phyloP scores from a whole-genome alignment of 1,140 invertebrate species.

The Melanaphis sacchari region DNA sequence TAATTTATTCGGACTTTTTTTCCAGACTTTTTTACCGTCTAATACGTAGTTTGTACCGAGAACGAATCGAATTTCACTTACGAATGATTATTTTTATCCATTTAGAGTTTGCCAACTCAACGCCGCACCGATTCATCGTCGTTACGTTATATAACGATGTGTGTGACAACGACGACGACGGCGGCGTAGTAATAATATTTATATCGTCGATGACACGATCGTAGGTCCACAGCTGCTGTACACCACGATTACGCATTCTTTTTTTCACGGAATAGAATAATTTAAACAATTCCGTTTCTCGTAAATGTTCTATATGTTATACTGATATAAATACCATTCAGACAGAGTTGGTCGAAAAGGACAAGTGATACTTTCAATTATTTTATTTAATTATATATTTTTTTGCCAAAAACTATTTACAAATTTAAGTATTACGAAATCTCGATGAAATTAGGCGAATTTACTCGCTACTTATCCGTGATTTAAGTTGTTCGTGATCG shows the following conservation, averaged over 20 bases:
- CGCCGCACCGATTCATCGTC: background rate
- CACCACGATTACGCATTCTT: background rate
- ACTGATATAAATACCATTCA: background rate
- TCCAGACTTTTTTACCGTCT: background rate
- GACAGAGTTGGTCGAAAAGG: background rate
- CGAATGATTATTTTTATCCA: conserved; percentile 10
- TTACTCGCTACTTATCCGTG: background rate
- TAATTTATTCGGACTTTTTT: background rate
- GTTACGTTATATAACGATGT: background rate
- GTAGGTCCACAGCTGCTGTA: background rate
- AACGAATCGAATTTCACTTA: conserved; percentile 5
- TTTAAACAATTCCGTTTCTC: background rate
- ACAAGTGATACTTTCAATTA: background rate
- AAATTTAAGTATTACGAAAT: background rate
- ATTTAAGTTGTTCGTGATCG: background rate
- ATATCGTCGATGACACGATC: background rate
- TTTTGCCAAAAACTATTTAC: background rate
- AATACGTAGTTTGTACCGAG: background rate
- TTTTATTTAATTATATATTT: too few species aligned
- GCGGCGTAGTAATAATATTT: background rate
- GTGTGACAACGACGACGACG: background rate
- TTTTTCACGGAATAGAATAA: conserved; percentile 1
- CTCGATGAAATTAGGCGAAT: background rate
- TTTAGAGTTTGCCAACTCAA: conserved; percentile 11
- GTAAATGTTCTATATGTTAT: background rate